phyloP scores from a whole-genome alignment of 1,140 invertebrate species.

The Nebria ingens region DNA sequence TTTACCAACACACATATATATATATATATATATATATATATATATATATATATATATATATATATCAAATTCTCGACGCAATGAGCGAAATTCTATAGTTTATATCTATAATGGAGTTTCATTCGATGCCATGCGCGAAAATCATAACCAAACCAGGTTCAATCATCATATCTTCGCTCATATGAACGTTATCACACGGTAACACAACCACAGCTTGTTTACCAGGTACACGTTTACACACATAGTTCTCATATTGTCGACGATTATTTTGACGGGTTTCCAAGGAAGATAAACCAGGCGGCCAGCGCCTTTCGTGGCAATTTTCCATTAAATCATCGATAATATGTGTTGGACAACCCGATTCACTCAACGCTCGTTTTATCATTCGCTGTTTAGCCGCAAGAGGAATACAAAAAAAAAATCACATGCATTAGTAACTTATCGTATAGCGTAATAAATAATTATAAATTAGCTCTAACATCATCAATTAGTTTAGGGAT shows the following conservation, averaged over 20 bases:
- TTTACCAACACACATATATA: no score
- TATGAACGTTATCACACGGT: constrained; percentile 88
- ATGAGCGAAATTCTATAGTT: no score
- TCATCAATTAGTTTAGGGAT: no score
- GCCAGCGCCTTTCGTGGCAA: constrained; percentile 92
- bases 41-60: no score
- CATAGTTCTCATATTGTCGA: constrained; percentile 85
- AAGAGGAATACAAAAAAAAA: constrained; percentile 9
- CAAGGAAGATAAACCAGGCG: constrained; percentile 79
- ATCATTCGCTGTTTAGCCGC: constrained; percentile 68
- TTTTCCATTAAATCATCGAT: constrained; percentile 94
- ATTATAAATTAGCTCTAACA: no score
- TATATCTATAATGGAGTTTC: no score
- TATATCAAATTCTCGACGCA: no score
- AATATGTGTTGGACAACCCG: constrained; percentile 83
- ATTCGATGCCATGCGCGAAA: constrained; percentile 95
- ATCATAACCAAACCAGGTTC: constrained; percentile 98
- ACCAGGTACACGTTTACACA: constrained; percentile 87
- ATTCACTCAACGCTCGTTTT: constrained; percentile 82
- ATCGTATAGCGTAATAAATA: no score
- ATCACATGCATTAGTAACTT: constrained; percentile 5
- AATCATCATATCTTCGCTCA: constrained; percentile 91
- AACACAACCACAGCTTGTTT: constrained; percentile 92
- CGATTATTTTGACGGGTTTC: constrained; percentile 90
- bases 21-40: no score